Percentiles rank a stretch among this genome's conserved stretches.
Evolutionary conservation across 2,797 vertebrate species (phyloP).

Genomic region (Melanotaenia pygmaea): DNA sequence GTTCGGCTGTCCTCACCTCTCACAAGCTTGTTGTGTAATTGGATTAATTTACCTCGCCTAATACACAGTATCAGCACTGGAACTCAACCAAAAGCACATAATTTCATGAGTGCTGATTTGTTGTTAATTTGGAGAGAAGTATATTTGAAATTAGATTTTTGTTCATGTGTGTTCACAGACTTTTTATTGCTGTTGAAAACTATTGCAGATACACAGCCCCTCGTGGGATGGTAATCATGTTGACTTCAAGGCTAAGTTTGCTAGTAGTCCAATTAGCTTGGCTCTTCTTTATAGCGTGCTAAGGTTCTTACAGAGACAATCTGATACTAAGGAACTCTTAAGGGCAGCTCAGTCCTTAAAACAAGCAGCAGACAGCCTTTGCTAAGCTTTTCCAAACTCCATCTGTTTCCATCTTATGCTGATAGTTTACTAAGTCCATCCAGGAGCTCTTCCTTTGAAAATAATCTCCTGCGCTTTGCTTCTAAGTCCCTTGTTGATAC

Average conservation of each 20-base stretch:
- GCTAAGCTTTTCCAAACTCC: constrained; percentile 66
- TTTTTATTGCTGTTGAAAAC: constrained; percentile 2
- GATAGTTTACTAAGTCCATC: constrained; percentile 45
- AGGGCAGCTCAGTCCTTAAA: constrained; percentile 72
- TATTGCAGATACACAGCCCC: background rate
- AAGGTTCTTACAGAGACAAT: constrained; percentile 78
- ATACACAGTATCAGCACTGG: constrained; percentile 41
- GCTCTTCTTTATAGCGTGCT: constrained; percentile 49
- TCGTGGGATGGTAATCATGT: constrained; percentile 20
- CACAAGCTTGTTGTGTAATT: constrained; percentile 71
- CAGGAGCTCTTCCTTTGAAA: constrained; percentile 39
- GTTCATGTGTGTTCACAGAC: background rate
- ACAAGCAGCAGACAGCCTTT: constrained; percentile 63
- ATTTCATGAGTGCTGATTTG: constrained; percentile 50
- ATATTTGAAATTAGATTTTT: constrained; percentile 18
- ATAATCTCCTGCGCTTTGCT: constrained; percentile 39
- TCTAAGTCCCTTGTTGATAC: constrained; percentile 55
- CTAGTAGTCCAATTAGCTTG: constrained; percentile 70
- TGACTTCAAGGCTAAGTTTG: constrained; percentile 42
- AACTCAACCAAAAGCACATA: constrained; percentile 56
- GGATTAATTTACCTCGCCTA: constrained; percentile 77
- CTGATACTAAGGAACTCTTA: constrained; percentile 68
- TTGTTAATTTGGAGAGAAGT: constrained; percentile 28
- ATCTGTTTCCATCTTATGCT: constrained; percentile 63
- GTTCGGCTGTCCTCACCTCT: constrained; percentile 75